These are phyloP conservation scores for Trissolcus basalis DNA, from an alignment of 1,140 invertebrate species.

Conservation along the genomic window DNA sequence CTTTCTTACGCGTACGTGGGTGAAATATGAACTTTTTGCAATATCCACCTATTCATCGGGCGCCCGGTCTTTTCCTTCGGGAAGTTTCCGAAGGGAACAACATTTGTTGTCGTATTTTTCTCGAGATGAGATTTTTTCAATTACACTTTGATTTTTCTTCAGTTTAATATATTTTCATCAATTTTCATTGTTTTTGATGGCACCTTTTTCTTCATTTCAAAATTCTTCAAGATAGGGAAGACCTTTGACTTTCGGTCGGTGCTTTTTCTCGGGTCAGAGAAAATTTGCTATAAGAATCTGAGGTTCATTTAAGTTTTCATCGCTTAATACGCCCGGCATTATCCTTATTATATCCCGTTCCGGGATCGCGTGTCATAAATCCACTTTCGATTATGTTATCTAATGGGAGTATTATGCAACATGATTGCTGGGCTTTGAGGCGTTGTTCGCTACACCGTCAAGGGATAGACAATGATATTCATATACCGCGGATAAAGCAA, in stretches of 20 bases:
- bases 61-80: neutral
- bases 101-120: slow-evolving; percentile 5
- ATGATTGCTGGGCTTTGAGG: slow-evolving; percentile 72
- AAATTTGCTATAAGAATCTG: slow-evolving; percentile 16
- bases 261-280: neutral
- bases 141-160: no score
- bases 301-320: slow-evolving; percentile 50
- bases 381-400: slow-evolving; percentile 75
- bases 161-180: no score
- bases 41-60: slow-evolving; percentile 20
- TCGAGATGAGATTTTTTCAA: neutral
- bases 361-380: slow-evolving; percentile 69
- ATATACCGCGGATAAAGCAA: slow-evolving; percentile 29
- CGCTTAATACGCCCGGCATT: slow-evolving; percentile 31
- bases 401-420: slow-evolving; percentile 74
- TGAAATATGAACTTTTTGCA: slow-evolving; percentile 43
- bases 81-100: slow-evolving; percentile 7
- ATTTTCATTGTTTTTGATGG: no score
- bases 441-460: slow-evolving; percentile 54
- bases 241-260: neutral
- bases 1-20: slow-evolving; percentile 29
- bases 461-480: slow-evolving; percentile 56
- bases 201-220: no score
- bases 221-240: no score
- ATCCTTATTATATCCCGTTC: slow-evolving; percentile 57